These are phyloP conservation scores for Channa argus DNA, from an alignment of 2,113 vertebrate genomes.

Conservation along the genomic window DNA sequence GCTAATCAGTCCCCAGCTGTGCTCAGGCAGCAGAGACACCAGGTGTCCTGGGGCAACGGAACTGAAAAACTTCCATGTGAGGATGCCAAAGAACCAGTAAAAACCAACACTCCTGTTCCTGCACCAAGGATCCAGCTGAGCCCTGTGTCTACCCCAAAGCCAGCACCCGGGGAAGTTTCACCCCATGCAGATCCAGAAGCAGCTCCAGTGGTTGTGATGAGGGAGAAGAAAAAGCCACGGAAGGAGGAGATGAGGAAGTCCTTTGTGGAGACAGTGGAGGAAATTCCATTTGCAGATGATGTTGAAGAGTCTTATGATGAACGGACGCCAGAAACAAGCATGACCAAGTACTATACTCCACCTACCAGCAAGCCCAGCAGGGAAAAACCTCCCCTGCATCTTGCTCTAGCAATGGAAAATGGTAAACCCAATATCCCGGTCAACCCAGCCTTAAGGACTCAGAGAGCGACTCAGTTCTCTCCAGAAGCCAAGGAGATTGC, in stretches of 20 bases:
- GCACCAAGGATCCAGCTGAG: conserved; percentile 67
- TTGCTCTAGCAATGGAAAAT: conserved; percentile 87
- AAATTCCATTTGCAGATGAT: conserved; percentile 97
- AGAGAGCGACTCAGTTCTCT: conserved; percentile 85
- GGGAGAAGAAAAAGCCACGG: conserved; percentile 79
- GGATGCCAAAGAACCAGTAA: conserved; percentile 60
- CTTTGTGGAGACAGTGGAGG: conserved; percentile 94
- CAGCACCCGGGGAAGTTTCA: conserved; percentile 62
- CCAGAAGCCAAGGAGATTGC: conserved; percentile 94
- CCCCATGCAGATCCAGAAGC: conserved; percentile 31
- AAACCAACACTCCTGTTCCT: conserved; percentile 63
- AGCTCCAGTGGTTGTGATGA: conserved; percentile 70
- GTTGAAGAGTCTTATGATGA: conserved; percentile 94
- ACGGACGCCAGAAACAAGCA: conserved; percentile 86
- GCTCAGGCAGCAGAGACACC: conserved; percentile 82
- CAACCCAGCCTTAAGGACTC: conserved; percentile 66
- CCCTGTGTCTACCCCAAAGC: conserved; percentile 59
- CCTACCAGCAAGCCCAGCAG: conserved; percentile 84
- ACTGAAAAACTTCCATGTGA: conserved; percentile 40
- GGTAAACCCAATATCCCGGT: conserved; percentile 83
- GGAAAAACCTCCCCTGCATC: conserved; percentile 75
- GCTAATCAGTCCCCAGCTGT: conserved; percentile 92
- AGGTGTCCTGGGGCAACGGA: conserved; percentile 83
- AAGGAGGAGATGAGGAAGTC: conserved; percentile 87
- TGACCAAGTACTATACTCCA: conserved; percentile 88